A percentile compares a stretch with the other conserved stretches of the same genome.
Evolutionary conservation across 2,113 vertebrate species (phyloP).

Genomic region (Sylvietta virens): DNA sequence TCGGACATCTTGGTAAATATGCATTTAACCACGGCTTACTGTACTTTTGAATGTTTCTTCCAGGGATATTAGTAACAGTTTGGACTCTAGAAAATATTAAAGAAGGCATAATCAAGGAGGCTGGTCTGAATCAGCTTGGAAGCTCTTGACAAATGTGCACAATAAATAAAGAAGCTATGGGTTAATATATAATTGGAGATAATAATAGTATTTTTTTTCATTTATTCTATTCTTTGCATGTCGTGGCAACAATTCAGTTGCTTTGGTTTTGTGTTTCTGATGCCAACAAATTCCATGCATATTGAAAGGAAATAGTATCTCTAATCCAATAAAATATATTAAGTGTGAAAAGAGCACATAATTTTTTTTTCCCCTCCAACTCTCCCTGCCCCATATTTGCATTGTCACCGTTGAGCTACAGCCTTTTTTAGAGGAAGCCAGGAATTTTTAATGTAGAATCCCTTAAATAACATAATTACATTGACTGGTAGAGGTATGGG

Average conservation of each 20-base stretch:
- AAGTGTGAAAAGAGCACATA: neutral
- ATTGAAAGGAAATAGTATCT: neutral
- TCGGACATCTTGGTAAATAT: neutral
- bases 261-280: neutral
- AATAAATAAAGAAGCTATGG: neutral
- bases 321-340: neutral
- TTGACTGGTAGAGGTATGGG: neutral
- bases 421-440: neutral
- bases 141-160: neutral
- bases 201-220: neutral
- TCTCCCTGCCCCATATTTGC: accelerated
- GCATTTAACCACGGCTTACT: neutral
- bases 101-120: neutral
- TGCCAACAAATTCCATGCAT: neutral
- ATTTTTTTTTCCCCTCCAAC: accelerated
- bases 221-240: neutral
- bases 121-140: neutral
- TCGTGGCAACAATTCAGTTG: neutral
- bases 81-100: neutral
- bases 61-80: neutral
- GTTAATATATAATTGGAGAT: neutral
- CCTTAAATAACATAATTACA: neutral
- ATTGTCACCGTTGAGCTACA: neutral
- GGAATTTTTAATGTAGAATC: neutral
- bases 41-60: neutral